Evolutionary conservation across 2,113 vertebrate species (phyloP).

Genomic region (Erythrolamprus reginae): DNA sequence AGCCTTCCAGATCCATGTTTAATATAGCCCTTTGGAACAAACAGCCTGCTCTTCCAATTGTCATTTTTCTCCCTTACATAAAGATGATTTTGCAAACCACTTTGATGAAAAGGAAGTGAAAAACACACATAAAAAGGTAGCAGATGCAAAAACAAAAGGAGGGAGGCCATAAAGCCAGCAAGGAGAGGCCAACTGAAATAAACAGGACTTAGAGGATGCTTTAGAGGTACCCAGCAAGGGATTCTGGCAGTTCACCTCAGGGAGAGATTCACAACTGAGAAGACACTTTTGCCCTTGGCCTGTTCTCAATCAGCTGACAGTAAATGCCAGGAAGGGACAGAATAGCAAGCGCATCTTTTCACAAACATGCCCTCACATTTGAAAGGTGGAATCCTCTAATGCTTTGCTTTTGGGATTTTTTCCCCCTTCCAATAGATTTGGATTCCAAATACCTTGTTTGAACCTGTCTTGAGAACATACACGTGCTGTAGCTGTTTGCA

Average conservation of each 20-base stretch:
- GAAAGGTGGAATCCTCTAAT: slow-evolving; percentile 29
- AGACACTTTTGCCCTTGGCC: slow-evolving; percentile 58
- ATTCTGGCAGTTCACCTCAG: slow-evolving; percentile 52
- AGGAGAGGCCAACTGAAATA: slow-evolving; percentile 64
- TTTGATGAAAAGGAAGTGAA: slow-evolving; percentile 47
- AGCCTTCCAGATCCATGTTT: neutral
- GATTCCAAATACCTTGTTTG: slow-evolving; percentile 23
- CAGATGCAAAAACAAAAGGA: slow-evolving; percentile 69
- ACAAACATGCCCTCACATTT: slow-evolving; percentile 41
- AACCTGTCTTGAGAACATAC: slow-evolving; percentile 35
- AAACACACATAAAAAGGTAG: slow-evolving; percentile 60
- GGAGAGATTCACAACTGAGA: slow-evolving; percentile 40
- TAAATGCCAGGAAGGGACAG: slow-evolving; percentile 48
- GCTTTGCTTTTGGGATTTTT: slow-evolving; percentile 6
- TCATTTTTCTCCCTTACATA: neutral
- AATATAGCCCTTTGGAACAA: neutral
- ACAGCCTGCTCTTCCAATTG: slow-evolving; percentile 28
- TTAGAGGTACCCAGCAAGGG: slow-evolving; percentile 65
- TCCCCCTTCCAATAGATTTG: slow-evolving; percentile 3
- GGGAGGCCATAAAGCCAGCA: slow-evolving; percentile 67
- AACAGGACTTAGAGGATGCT: slow-evolving; percentile 64
- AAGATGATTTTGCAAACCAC: slow-evolving; percentile 59
- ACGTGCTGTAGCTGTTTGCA: slow-evolving; percentile 26
- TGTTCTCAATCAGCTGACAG: slow-evolving; percentile 36
- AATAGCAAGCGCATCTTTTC: slow-evolving; percentile 31